Conservation (phyloP, 2,888 invertebrate genomes). For the Chymomyza amoena region DNA sequence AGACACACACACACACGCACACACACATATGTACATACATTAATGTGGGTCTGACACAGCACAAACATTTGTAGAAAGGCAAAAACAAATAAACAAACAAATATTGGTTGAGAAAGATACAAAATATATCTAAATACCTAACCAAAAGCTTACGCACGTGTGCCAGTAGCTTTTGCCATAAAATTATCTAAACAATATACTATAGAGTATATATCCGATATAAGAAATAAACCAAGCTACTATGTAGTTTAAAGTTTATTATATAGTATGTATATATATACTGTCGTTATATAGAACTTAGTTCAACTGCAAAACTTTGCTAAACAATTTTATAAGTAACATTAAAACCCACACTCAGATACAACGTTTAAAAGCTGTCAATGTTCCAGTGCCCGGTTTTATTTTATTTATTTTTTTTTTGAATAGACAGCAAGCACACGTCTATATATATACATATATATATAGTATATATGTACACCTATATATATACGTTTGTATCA, state of each 20-base stretch:
- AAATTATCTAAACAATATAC: background rate
- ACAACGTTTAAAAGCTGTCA: background rate
- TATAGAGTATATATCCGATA: background rate
- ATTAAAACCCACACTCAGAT: background rate
- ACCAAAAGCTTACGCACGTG: background rate
- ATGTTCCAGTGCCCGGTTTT: background rate
- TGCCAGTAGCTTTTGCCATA: background rate
- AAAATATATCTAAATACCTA: background rate
- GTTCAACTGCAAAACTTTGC: background rate
- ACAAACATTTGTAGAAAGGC: conserved; percentile 22
- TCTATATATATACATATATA: background rate
- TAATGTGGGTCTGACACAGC: background rate
- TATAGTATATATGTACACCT: background rate
- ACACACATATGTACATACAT: background rate
- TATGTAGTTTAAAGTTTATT: background rate
- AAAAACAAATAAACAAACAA: conserved; percentile 10
- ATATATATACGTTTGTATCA: background rate
- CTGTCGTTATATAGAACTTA: too few species aligned
- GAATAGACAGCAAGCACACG: background rate
- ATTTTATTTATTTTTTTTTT: background rate
- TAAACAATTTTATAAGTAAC: too few species aligned
- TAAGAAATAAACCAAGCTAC: background rate
- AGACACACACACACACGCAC: conserved; percentile 1
- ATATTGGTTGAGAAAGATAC: conserved; percentile 1
- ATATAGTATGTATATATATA: background rate